Percentiles rank a stretch among this genome's conserved stretches.
phyloP scores from a whole-genome alignment of 2,888 invertebrate species.

The Malachius bipustulatus region DNA sequence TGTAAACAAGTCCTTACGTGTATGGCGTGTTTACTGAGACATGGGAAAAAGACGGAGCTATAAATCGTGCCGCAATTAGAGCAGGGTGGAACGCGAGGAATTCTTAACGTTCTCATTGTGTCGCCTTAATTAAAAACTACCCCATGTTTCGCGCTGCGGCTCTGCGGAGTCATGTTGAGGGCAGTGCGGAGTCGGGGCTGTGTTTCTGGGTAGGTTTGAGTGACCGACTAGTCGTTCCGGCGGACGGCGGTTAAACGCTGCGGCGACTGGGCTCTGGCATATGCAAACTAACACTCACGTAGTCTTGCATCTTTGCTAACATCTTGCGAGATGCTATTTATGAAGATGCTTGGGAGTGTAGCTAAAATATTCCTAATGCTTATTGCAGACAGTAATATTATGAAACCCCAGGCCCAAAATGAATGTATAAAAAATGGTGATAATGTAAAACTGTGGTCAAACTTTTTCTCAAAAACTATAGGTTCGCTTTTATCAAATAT shows the following conservation, averaged over 20 bases:
- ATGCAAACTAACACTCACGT: conserved; percentile 34
- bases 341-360: no score
- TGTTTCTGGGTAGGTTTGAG: conserved; percentile 15
- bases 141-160: conserved; percentile 27
- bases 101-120: conserved; percentile 37
- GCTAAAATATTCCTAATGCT: no score
- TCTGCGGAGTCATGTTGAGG: conserved; percentile 16
- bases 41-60: conserved; percentile 23
- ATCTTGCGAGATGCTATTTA: no score
- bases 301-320: no score
- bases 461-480: no score
- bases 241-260: conserved; percentile 35
- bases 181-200: conserved; percentile 4
- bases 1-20: no score
- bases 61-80: conserved; percentile 34
- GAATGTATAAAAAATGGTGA: no score
- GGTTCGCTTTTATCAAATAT: no score
- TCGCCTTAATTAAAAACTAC: conserved; percentile 39
- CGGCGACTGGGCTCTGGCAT: conserved; percentile 34
- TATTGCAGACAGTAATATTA: no score
- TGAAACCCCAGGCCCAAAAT: no score
- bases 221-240: conserved; percentile 29
- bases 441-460: no score
- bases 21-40: no score
- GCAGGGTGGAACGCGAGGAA: conserved; percentile 34